Percentiles rank a stretch among this genome's conserved stretches.
Evolutionary conservation across 2,888 invertebrate genomes (phyloP).

Genomic region (Pemphredon lugubris): DNA sequence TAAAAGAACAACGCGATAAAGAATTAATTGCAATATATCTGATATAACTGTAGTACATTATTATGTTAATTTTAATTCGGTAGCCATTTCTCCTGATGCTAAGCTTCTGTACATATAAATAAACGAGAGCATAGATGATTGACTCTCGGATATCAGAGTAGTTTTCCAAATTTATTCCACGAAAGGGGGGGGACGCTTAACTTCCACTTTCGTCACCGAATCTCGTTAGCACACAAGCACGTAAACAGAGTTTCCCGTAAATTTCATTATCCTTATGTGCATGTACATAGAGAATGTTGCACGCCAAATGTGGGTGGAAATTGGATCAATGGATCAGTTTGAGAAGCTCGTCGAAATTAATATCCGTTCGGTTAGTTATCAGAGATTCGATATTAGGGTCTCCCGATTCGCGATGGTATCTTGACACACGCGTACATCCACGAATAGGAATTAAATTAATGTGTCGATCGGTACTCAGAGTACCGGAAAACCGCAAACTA

Average conservation of each 20-base stretch:
- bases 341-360: constrained; percentile 73
- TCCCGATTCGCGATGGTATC: constrained; percentile 64
- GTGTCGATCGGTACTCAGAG: constrained; percentile 18
- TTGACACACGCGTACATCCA: constrained; percentile 40
- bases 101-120: too few relatives aligned
- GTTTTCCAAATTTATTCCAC: too few relatives aligned
- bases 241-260: constrained; percentile 17
- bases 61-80: too few relatives aligned
- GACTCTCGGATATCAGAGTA: too few relatives aligned
- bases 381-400: constrained; percentile 67
- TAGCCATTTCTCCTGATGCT: too few relatives aligned
- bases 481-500: constrained; percentile 16
- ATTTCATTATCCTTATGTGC: constrained; percentile 38
- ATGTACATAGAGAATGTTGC: constrained; percentile 24
- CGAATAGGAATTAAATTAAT: constrained; percentile 62
- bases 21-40: too few relatives aligned
- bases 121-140: too few relatives aligned
- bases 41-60: too few relatives aligned
- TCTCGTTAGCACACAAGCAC: too few relatives aligned
- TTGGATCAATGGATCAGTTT: constrained; percentile 73
- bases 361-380: constrained; percentile 75
- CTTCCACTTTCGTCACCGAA: too few relatives aligned
- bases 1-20: too few relatives aligned
- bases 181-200: too few relatives aligned
- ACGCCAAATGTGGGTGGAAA: constrained; percentile 65